phyloP scores from a whole-genome alignment of 2,888 invertebrate genomes.

The Empis stercorea region DNA sequence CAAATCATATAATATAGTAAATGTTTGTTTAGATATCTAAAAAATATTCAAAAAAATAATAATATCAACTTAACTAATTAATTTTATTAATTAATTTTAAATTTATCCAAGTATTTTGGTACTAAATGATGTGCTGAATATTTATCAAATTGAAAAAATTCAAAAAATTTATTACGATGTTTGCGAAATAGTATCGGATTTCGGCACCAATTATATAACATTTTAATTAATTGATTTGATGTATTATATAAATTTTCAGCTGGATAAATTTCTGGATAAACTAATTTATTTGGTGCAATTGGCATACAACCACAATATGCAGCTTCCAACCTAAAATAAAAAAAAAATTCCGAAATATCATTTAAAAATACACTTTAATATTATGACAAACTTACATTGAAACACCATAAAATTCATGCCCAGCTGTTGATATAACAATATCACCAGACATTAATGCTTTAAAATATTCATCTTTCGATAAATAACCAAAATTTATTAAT shows the following conservation, averaged over 20 bases:
- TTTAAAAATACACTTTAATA: too few relatives aligned
- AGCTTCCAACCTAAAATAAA: constrained; percentile 56
- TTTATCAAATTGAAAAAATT: constrained; percentile 33
- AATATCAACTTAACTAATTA: too few relatives aligned
- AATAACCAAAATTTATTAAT: constrained; percentile 47
- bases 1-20: too few relatives aligned
- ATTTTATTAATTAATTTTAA: constrained; percentile 23
- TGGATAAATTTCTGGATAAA: constrained; percentile 61
- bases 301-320: constrained; percentile 55
- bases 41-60: neutral
- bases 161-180: constrained; percentile 28
- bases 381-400: constrained; percentile 44
- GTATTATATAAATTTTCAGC: constrained; percentile 46
- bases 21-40: too few relatives aligned
- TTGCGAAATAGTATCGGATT: constrained; percentile 36
- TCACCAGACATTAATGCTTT: constrained; percentile 42
- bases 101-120: constrained; percentile 32
- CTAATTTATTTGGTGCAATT: constrained; percentile 51
- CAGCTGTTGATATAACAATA: constrained; percentile 57
- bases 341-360: too few relatives aligned
- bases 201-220: constrained; percentile 40
- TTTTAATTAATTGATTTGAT: constrained; percentile 42
- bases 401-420: constrained; percentile 66
- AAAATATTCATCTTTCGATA: constrained; percentile 45
- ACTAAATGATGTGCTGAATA: constrained; percentile 33